phyloP scores from a whole-genome alignment of 2,888 invertebrate species.

The Tiphia femorata region DNA sequence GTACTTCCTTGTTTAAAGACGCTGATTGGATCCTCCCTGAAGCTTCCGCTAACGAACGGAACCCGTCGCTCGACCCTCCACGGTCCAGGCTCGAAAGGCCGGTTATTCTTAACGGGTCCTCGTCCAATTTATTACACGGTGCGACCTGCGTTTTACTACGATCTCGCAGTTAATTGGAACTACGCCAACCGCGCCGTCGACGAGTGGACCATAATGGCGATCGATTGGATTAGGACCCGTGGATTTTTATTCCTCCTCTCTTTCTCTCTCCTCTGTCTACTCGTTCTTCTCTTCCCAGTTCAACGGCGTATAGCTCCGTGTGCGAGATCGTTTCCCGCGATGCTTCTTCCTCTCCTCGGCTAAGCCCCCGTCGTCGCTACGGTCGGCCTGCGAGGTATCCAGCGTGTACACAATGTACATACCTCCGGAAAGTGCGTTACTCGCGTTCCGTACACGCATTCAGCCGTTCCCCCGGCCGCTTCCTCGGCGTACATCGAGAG shows the following conservation, averaged over 20 bases:
- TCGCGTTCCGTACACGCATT: conserved; percentile 27
- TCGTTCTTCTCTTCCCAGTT: not conserved
- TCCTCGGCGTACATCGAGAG: conserved; percentile 17
- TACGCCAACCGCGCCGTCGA: too few relatives aligned
- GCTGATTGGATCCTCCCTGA: not conserved
- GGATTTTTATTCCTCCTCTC: not conserved
- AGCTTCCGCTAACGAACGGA: not conserved
- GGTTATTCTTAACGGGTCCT: too few relatives aligned
- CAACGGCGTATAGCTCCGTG: too few relatives aligned
- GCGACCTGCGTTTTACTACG: too few relatives aligned
- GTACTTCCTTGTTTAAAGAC: not conserved
- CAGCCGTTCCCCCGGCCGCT: conserved; percentile 11
- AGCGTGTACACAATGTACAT: conserved; percentile 6
- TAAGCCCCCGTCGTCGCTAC: too few relatives aligned
- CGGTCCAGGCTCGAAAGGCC: not conserved
- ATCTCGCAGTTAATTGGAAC: too few relatives aligned
- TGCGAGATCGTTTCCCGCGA: too few relatives aligned
- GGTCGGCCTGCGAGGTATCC: too few relatives aligned
- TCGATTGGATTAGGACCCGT: too few relatives aligned
- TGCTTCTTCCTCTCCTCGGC: too few relatives aligned
- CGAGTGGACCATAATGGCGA: not conserved
- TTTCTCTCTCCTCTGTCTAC: not conserved
- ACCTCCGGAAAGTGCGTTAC: conserved; percentile 22
- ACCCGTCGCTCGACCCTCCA: not conserved
- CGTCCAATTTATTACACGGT: too few relatives aligned